Evolutionary conservation across 2,888 invertebrate genomes (phyloP), one percentile per base, ranked within the genome.

Genomic region (Thyatira batis): DNA sequence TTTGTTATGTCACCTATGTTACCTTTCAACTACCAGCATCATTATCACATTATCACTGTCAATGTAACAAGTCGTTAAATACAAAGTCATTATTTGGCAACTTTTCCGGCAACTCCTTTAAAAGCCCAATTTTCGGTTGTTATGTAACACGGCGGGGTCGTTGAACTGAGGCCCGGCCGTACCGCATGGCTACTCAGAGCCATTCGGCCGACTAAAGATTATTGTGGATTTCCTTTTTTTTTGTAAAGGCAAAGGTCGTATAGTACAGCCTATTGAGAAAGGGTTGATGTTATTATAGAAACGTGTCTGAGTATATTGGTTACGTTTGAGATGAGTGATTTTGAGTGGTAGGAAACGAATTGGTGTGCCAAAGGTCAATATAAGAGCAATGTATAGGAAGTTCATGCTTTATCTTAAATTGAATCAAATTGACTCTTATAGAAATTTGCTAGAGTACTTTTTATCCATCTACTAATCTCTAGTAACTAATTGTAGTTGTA

Each of bases 121-220:
- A 80, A n/a, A 1, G 5, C n/a, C 21, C 2, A 45, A n/a, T 45
- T 45, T 85, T 85, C 65, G 78, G 71, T 52, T 67, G 76, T 86
- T 85, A 82, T 85, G 81, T 78, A 84, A 85, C 71, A 58, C 55
- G 55, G 55, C 53, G 69, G 68, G 87, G 83, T 87, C 82, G 67
- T 60, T 59, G 83, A 71, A 73, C 84, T 75, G 77, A 79, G 80
- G 78, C 80, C 80, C 78, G 71, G 73, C 64, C 62, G 67, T 45
- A 62, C 67, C 66, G 73, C 71, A 61, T 63, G 68, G 63, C 57
- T 58, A 58, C 55, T 60, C 58, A 54, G 61, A 45, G 49, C 53
- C 52, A 51, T 56, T 50, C 25, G 43, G 52, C 33, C 43, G 51
- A 25, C 43, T 48, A 27, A 50, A 52, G 33, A 55, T 53, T 25